Evolutionary conservation across 2,888 invertebrate genomes (phyloP).

Genomic region (Apamea sordens): DNA sequence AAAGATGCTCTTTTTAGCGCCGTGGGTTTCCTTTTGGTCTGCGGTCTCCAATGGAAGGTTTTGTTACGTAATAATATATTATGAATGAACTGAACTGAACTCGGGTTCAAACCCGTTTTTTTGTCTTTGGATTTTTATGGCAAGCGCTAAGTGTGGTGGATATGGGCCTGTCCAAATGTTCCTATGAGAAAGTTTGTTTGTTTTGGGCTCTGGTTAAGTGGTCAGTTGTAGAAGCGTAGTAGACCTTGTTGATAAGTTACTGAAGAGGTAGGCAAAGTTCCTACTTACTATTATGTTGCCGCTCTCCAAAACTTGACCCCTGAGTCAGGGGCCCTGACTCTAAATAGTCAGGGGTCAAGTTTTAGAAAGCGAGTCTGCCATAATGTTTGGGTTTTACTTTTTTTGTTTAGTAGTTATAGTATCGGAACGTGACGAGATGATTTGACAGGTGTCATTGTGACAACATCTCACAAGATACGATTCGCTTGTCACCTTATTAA

Average conservation of each 20-base stretch:
- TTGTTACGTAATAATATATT: conserved; percentile 74
- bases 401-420: too few species aligned
- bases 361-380: neutral
- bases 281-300: neutral
- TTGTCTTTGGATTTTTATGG: conserved; percentile 62
- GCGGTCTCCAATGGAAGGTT: conserved; percentile 75
- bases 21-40: conserved; percentile 81
- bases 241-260: neutral
- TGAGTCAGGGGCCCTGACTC: too few species aligned
- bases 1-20: conserved; percentile 82
- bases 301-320: too few species aligned
- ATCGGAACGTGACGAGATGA: too few species aligned
- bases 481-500: too few species aligned
- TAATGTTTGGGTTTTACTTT: neutral
- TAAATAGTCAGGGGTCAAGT: neutral
- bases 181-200: conserved; percentile 60
- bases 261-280: neutral
- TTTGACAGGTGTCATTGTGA: too few species aligned
- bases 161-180: conserved; percentile 51
- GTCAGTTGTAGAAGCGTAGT: neutral
- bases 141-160: conserved; percentile 57
- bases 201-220: conserved; percentile 29
- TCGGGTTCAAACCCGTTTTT: conserved; percentile 64
- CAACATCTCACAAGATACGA: too few species aligned
- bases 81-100: conserved; percentile 75